These are phyloP conservation scores for Clunio marinus DNA, from an alignment of 2,888 invertebrate species.

Conservation along the genomic window DNA sequence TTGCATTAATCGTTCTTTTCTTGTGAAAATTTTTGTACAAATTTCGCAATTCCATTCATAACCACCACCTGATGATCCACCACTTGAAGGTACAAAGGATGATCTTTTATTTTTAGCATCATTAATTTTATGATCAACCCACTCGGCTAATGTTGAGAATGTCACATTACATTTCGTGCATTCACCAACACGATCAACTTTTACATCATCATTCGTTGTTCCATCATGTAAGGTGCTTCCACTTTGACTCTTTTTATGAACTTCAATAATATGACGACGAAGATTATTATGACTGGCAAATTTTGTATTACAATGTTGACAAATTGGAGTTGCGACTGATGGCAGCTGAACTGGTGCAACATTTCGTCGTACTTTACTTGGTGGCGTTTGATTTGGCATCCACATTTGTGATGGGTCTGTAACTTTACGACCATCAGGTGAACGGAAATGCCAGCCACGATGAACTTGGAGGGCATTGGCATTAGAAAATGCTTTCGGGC, in stretches of 20 bases:
- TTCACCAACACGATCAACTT: constrained; percentile 45
- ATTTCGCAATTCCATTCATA: constrained; percentile 52
- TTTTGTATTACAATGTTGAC: constrained; percentile 50
- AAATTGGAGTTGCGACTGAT: constrained; percentile 42
- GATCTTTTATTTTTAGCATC: constrained; percentile 49
- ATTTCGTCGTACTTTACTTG: constrained; percentile 38
- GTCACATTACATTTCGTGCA: constrained; percentile 48
- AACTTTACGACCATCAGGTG: constrained; percentile 50
- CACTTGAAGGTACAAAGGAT: constrained; percentile 41
- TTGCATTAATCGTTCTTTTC: constrained; percentile 51
- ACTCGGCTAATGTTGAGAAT: constrained; percentile 48
- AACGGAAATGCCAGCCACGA: constrained; percentile 53
- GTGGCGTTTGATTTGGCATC: constrained; percentile 40
- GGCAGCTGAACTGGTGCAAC: neutral
- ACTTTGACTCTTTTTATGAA: constrained; percentile 45
- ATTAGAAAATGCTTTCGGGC: constrained; percentile 50
- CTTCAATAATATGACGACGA: constrained; percentile 50
- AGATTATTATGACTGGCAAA: constrained; percentile 52
- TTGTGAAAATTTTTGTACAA: constrained; percentile 50
- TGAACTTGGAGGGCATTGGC: constrained; percentile 52
- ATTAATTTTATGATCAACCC: constrained; percentile 50
- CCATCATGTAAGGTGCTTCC: neutral
- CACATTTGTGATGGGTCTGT: constrained; percentile 41
- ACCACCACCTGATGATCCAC: neutral
- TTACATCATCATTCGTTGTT: constrained; percentile 42